Percentiles rank a stretch among this genome's conserved stretches.
phyloP scores from a whole-genome alignment of 1,140 invertebrate genomes.

The Elysia chlorotica region DNA sequence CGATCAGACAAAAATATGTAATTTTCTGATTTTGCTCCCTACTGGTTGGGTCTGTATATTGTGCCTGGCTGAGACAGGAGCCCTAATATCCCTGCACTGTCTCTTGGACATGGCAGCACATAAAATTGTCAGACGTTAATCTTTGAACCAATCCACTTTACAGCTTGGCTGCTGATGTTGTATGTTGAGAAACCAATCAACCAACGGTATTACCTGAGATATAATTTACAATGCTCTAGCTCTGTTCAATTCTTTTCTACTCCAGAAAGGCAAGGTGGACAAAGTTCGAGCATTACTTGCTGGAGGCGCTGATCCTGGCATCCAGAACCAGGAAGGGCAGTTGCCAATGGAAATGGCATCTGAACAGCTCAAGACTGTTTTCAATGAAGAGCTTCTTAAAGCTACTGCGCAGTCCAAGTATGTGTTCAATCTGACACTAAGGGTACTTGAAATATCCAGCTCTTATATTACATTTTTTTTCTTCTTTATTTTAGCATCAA shows the following conservation, averaged over 20 bases:
- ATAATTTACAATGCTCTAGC: neutral
- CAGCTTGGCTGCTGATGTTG: neutral
- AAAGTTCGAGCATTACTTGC: constrained; percentile 69
- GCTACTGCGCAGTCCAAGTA: constrained; percentile 72
- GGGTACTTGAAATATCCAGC: neutral
- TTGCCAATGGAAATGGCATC: constrained; percentile 68
- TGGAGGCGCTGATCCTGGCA: constrained; percentile 68
- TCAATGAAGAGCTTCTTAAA: constrained; percentile 70
- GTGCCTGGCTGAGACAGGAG: too few relatives aligned
- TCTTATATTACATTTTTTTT: neutral
- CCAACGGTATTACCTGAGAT: neutral
- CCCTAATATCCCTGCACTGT: too few relatives aligned
- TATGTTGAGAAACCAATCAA: neutral
- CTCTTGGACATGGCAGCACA: too few relatives aligned
- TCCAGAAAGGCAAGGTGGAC: constrained; percentile 67
- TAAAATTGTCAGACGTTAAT: too few relatives aligned
- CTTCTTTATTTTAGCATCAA: neutral
- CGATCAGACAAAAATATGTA: too few relatives aligned
- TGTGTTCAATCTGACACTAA: constrained; percentile 27
- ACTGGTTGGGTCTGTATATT: too few relatives aligned
- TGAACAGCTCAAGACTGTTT: constrained; percentile 67
- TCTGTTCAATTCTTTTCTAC: neutral
- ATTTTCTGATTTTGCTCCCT: too few relatives aligned
- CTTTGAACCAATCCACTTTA: neutral
- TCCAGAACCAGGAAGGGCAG: constrained; percentile 67